Conservation (phyloP, 2,797 vertebrate genomes). For the Carcharodon carcharias region DNA sequence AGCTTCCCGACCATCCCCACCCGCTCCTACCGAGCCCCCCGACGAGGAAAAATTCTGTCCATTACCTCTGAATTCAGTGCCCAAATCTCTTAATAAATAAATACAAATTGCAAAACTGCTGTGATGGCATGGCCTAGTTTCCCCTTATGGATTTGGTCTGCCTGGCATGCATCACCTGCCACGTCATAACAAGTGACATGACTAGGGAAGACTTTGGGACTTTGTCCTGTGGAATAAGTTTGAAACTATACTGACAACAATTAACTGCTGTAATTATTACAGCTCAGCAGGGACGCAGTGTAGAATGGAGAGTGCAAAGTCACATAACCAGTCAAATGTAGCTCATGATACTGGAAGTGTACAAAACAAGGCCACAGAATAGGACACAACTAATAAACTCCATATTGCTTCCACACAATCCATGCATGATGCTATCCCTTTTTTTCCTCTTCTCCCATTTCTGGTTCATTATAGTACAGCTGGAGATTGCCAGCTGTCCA, state of each 20-base stretch:
- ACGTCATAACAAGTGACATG: no score
- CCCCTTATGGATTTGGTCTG: no score
- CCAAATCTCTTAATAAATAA: no score
- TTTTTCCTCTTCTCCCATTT: not conserved
- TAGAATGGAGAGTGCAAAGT: not conserved
- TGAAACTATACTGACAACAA: not conserved
- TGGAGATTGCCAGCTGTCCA: no score
- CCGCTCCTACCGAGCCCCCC: no score
- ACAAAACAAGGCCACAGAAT: not conserved
- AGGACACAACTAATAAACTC: not conserved
- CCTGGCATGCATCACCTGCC: no score
- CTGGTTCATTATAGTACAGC: not conserved
- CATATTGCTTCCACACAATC: not conserved
- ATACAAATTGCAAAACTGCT: no score
- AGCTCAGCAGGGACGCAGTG: not conserved
- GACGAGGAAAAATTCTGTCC: no score
- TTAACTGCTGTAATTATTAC: not conserved
- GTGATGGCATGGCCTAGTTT: no score
- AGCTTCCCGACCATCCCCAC: no score
- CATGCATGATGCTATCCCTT: not conserved
- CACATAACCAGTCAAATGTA: not conserved
- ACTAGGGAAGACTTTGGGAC: not conserved
- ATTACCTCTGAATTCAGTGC: no score
- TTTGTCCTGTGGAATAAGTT: not conserved
- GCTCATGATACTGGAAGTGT: not conserved